A percentile compares a stretch with the other conserved stretches of the same genome.
Evolutionary conservation across 2,888 invertebrate species (phyloP).

Genomic region (Ptychoptera albimana): DNA sequence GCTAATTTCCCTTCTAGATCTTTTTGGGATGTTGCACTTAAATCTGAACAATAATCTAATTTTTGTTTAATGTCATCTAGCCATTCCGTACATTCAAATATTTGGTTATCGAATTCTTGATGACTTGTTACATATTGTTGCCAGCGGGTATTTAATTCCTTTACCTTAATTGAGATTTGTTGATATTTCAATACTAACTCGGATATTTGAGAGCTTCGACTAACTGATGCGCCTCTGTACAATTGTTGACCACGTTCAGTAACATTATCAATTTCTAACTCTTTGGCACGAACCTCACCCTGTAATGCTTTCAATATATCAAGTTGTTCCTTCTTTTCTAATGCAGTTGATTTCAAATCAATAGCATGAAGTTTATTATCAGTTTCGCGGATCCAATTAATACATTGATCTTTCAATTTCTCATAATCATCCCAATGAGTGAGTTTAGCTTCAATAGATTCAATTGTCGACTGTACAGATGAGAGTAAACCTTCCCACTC

Average conservation of each 20-base stretch:
- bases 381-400: constrained; percentile 74
- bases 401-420: constrained; percentile 64
- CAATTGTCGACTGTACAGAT: constrained; percentile 59
- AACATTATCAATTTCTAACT: constrained; percentile 81
- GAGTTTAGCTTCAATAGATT: constrained; percentile 63
- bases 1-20: constrained; percentile 75
- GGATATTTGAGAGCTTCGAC: constrained; percentile 67
- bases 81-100: constrained; percentile 70
- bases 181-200: constrained; percentile 88
- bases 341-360: constrained; percentile 64
- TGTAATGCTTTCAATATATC: constrained; percentile 64
- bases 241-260: constrained; percentile 80
- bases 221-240: constrained; percentile 54
- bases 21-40: constrained; percentile 64
- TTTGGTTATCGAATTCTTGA: constrained; percentile 69
- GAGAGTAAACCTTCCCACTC: constrained; percentile 78
- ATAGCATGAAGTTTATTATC: constrained; percentile 78
- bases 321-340: constrained; percentile 71
- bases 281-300: constrained; percentile 79
- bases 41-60: constrained; percentile 72
- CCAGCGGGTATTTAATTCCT: constrained; percentile 83
- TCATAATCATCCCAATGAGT: constrained; percentile 90
- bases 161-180: constrained; percentile 75
- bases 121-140: constrained; percentile 79
- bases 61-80: constrained; percentile 67